phyloP scores from a whole-genome alignment of 1,140 invertebrate species.

The Bacillus rossius region DNA sequence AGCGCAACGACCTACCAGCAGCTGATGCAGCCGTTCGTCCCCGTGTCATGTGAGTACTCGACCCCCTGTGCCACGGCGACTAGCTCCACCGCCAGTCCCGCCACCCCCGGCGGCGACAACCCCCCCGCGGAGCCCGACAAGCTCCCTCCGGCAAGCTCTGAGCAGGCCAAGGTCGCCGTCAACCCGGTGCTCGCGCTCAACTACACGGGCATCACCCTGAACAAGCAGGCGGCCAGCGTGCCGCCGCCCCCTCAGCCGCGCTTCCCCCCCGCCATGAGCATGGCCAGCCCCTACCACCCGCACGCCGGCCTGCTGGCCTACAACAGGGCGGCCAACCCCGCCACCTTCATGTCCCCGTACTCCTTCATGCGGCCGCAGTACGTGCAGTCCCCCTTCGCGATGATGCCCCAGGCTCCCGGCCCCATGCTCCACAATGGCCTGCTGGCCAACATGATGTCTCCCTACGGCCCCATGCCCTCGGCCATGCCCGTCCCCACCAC shows the following conservation, averaged over 20 bases:
- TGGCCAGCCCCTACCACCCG: constrained; percentile 26
- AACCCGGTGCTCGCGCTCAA: constrained; percentile 56
- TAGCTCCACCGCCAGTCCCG: constrained; percentile 18
- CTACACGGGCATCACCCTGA: constrained; percentile 72
- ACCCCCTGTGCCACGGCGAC: constrained; percentile 46
- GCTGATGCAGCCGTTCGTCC: constrained; percentile 91
- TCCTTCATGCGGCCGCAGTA: constrained; percentile 41
- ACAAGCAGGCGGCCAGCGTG: constrained; percentile 50
- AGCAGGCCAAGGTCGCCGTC: constrained; percentile 24
- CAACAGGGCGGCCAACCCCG: constrained; percentile 24
- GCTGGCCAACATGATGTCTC: constrained; percentile 17
- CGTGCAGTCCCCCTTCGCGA: constrained; percentile 24
- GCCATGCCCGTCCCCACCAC: constrained; percentile 17
- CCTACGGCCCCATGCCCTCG: constrained; percentile 2
- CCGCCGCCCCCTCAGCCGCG: constrained; percentile 27
- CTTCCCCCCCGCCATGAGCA: constrained; percentile 16
- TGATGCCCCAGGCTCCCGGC: constrained; percentile 4
- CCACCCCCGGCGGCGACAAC: constrained; percentile 28
- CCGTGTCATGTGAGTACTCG: constrained; percentile 89
- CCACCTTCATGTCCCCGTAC: constrained; percentile 46
- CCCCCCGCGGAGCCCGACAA: constrained; percentile 30
- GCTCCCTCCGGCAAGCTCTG: constrained; percentile 37
- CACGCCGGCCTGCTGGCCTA: constrained; percentile 48
- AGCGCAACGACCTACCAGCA: constrained; percentile 83
- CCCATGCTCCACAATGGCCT: constrained; percentile 8